Evolutionary conservation across 2,888 invertebrate species (phyloP).

Genomic region (Celastrina argiolus): DNA sequence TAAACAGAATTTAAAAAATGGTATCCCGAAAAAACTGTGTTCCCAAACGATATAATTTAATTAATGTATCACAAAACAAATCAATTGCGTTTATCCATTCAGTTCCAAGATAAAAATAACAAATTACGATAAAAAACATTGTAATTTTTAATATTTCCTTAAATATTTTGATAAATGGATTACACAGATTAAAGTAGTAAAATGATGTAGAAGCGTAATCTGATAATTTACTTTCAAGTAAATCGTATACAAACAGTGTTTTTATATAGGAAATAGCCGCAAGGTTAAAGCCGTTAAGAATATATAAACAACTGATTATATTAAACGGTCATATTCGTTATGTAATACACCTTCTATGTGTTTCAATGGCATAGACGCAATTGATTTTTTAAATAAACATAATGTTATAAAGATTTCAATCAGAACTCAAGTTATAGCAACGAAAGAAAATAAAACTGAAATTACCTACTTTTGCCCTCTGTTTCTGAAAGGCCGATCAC

Average conservation of each 20-base stretch:
- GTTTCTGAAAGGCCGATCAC: too few species aligned
- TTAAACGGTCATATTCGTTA: slow-evolving; percentile 10
- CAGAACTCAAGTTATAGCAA: background rate
- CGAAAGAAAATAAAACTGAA: background rate
- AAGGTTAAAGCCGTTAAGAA: slow-evolving; percentile 19
- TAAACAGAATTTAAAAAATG: too few species aligned
- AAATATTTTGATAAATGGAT: background rate
- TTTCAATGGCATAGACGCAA: slow-evolving; percentile 8
- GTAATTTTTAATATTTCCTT: background rate
- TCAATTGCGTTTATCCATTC: too few species aligned
- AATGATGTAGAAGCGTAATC: background rate
- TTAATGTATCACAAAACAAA: too few species aligned
- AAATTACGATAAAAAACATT: too few species aligned
- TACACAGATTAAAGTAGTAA: background rate
- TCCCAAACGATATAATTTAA: too few species aligned
- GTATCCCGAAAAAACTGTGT: too few species aligned
- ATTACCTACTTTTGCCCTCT: too few species aligned
- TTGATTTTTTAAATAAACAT: background rate
- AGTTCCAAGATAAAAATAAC: too few species aligned
- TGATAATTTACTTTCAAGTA: background rate
- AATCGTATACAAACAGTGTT: slow-evolving; percentile 4
- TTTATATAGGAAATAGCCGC: slow-evolving; percentile 19
- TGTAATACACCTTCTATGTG: slow-evolving; percentile 16
- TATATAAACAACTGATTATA: slow-evolving; percentile 21
- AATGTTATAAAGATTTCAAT: background rate